Base-by-base conservation (phyloP, 2,797 vertebrate species). In the Acropternis orthonyx region DNA sequence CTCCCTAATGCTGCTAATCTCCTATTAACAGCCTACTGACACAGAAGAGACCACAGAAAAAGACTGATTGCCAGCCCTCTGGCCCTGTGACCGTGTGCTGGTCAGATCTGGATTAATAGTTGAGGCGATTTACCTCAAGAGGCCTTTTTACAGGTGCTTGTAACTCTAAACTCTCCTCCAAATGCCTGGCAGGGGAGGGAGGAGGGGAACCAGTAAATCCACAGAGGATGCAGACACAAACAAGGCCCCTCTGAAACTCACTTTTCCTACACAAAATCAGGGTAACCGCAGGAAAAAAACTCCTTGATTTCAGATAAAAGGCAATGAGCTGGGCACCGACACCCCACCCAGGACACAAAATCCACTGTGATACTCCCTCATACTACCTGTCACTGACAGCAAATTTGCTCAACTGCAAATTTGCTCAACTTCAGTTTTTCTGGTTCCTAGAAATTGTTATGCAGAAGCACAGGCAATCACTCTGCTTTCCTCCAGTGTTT, bases 41-140 rank as follows among this genome's bases (percentile, higher is more conserved):
- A 76, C 65, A 97, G 94, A 97, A 96, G 90, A 96, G 74, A 90
- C 89, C 36, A 71, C 94, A 88, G 91, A 71, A 92, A 90, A 88
- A 92, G 87, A 68, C 75, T 89, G 92, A 81, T 28, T 88, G 93
- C 80, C 91, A 93, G 91, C 71, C 62, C 91, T 67, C 67, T 96
- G 93, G 79, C 95, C 92, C 89, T 95, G 85, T 96, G 95, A 96
- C 95, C 56, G n/a, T 59, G 75, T 65, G 74, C 73, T 44, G 58
- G 68, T 94, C 96, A 92, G 92, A 95, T 88, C 91, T 95, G 95
- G 97, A 97, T 97, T 96, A 96, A 94, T 61, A 26, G 85, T 23
- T 95, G 95, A 97, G 94, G 81, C 39, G 95, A 97, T 97, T 97
- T 97, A 89, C 93, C 91, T 93, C 81, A 85, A 79, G 93, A 95